Percentiles rank a stretch among this genome's conserved stretches.
Conservation (phyloP, 2,113 vertebrate species). For the Theristicus caerulescens region DNA sequence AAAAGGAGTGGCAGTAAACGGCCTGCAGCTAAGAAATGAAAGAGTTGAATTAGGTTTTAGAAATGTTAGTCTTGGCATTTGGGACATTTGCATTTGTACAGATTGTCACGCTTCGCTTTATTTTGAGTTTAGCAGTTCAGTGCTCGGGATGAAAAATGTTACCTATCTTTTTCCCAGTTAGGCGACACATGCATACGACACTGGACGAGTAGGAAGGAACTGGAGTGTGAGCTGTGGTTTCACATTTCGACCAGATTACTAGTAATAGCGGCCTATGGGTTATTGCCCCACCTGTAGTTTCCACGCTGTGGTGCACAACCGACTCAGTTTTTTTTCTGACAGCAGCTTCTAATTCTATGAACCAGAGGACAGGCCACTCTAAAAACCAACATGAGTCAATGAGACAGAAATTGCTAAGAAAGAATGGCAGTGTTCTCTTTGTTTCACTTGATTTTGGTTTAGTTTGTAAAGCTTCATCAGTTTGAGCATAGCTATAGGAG, state of each 20-base stretch:
- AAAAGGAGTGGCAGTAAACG: constrained; percentile 42
- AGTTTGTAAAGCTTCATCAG: neutral
- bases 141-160: constrained; percentile 2
- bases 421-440: neutral
- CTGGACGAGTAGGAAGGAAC: neutral
- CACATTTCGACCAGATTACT: accelerated
- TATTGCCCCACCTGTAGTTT: neutral
- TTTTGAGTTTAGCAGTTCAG: neutral
- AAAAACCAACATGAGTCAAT: accelerated
- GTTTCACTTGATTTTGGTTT: neutral
- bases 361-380: neutral
- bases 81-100: constrained; percentile 23
- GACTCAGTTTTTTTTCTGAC: accelerated
- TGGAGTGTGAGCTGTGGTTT: neutral
- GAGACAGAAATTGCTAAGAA: neutral
- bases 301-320: neutral
- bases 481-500: neutral
- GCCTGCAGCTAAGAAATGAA: constrained; percentile 52
- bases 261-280: accelerated
- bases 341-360: neutral
- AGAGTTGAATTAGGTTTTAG: constrained; percentile 54
- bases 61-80: constrained; percentile 29
- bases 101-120: neutral
- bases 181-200: accelerated
- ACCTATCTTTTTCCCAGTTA: neutral